Percentiles rank a stretch among this genome's conserved stretches.
Evolutionary conservation across 2,888 invertebrate species (phyloP).

Genomic region (Pemphredon lugubris): DNA sequence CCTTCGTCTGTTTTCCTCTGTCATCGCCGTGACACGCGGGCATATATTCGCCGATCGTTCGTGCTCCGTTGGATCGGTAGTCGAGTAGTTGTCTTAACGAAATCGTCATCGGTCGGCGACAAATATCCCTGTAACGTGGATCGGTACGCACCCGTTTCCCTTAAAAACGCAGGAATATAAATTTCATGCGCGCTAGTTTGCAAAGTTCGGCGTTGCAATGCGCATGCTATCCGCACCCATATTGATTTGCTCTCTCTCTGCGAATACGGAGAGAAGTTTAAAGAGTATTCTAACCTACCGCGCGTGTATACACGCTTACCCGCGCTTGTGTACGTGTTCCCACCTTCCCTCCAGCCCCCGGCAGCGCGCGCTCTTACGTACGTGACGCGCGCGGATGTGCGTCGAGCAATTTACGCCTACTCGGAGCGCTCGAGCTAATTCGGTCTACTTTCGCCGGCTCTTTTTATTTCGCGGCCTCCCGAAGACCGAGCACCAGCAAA

Average conservation of each 20-base stretch:
- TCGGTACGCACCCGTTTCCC: slow-evolving; percentile 10
- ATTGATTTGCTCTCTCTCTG: slow-evolving; percentile 73
- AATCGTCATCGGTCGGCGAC: slow-evolving; percentile 7
- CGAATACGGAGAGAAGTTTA: slow-evolving; percentile 58
- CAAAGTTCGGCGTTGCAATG: slow-evolving; percentile 70
- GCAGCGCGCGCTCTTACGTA: neutral
- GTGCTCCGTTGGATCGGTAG: neutral
- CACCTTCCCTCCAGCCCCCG: neutral
- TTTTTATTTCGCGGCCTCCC: slow-evolving; percentile 54
- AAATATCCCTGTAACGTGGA: slow-evolving; percentile 9
- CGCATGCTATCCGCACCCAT: slow-evolving; percentile 76
- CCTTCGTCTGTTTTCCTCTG: neutral
- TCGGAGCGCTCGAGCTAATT: slow-evolving; percentile 57
- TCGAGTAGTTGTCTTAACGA: slow-evolving; percentile 9
- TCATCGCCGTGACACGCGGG: neutral
- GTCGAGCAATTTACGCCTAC: slow-evolving; percentile 64
- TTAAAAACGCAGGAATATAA: slow-evolving; percentile 59
- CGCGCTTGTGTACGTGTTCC: slow-evolving; percentile 1
- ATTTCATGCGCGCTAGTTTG: slow-evolving; percentile 67
- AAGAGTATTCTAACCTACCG: slow-evolving; percentile 53
- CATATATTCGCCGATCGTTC: slow-evolving; percentile 1
- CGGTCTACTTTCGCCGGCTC: slow-evolving; percentile 40
- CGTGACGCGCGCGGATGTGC: slow-evolving; percentile 47
- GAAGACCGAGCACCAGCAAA: slow-evolving; percentile 45
- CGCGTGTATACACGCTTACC: slow-evolving; percentile 7